Base-by-base conservation (phyloP, 2,797 vertebrate species). In the Potorous gilbertii region DNA sequence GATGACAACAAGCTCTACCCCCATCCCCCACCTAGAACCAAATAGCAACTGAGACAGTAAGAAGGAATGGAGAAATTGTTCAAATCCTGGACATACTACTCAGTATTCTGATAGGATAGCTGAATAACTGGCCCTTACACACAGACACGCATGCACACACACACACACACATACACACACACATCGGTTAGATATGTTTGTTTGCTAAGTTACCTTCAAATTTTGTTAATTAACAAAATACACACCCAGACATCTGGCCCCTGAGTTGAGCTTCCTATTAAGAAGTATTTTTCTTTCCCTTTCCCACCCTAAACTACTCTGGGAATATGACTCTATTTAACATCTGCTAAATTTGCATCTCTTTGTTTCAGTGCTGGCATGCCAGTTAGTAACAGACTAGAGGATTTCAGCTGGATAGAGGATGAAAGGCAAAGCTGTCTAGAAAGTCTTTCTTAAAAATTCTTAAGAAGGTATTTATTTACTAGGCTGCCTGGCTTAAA, bases 341-440 rank as follows among this genome's bases (percentile, higher is more conserved):
- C 92, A 92, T 92, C 96, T 94, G 93, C 91, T 94, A 92, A 94
- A 92, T 95, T 81, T 93, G 50, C 93, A 91, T 95, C 3, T 62
- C 91, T 91, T 97, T 96, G 62, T 96, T 97, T 96, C 66, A 96
- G 94, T 56, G 93, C 90, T 97, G 90, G 92, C 52, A 62, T 94
- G 54, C 54, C 93, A 94, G 92, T 59, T 90, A 91, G 16, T 56
- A 59, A 94, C 54, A 87, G 94, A 92, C 95, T 95, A 91, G 10
- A 92, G 94, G 95, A 62, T 93, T 95, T 95, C 94, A 95, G 94
- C 92, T 89, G 94, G 50, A 27, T 46, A 91, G 11, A 95, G 29
- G 91, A 95, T 92, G 94, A 97, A 96, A 95, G 55, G 21, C 90
- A 96, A 92, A 50, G 29, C 40, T 96, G 40, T 94, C 87, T 91